A percentile compares a stretch with the other conserved stretches of the same genome.
phyloP scores from a whole-genome alignment of 2,113 vertebrate species.

The Panthera tigris region DNA sequence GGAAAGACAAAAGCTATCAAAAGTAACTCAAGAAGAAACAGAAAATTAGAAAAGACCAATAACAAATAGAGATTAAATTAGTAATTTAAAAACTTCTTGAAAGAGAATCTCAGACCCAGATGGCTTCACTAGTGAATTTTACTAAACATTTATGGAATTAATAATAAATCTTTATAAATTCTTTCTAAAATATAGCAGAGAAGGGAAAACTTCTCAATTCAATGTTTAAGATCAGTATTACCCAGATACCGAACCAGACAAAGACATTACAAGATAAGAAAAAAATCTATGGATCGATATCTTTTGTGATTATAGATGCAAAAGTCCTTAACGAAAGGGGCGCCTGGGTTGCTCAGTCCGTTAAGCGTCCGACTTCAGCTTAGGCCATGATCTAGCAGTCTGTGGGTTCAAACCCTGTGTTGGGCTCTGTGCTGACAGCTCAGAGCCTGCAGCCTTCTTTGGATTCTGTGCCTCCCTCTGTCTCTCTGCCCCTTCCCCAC shows the following conservation, averaged over 20 bases:
- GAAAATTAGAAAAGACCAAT: neutral
- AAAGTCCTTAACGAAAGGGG: neutral
- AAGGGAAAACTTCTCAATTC: neutral
- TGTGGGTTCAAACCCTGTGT: no score
- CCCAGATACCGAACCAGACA: neutral
- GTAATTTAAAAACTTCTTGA: neutral
- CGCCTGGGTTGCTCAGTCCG: no score
- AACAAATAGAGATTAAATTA: neutral
- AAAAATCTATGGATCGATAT: neutral
- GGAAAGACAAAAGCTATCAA: neutral
- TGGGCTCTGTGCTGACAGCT: no score
- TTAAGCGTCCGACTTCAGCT: no score
- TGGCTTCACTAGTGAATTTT: neutral
- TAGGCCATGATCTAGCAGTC: no score
- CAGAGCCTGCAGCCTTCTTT: no score
- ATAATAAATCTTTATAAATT: neutral
- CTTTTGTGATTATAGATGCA: neutral
- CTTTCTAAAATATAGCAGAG: neutral
- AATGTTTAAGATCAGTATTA: neutral
- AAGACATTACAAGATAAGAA: neutral
- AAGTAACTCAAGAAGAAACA: conserved; percentile 6
- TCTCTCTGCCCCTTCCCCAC: no score
- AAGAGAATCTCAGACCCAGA: neutral
- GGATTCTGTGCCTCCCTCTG: no score
- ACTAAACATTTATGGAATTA: neutral